phyloP scores from a whole-genome alignment of 2,113 vertebrate species.

The Lepus europaeus region DNA sequence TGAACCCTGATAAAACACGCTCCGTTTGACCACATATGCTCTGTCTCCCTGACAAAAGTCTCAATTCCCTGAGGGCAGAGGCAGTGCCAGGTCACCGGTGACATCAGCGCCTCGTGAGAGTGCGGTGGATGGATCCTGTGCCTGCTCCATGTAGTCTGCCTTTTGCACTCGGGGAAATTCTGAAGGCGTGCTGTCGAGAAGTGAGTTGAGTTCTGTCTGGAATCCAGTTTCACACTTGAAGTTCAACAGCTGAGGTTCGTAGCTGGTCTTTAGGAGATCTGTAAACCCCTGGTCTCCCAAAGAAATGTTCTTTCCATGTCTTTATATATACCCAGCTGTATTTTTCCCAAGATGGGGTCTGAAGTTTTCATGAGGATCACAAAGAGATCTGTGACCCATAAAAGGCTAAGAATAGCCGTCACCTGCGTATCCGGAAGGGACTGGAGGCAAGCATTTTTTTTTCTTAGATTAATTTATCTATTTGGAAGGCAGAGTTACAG shows the following conservation, averaged over 20 bases:
- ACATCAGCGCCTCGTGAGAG: background rate
- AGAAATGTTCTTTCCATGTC: slow-evolving; percentile 2
- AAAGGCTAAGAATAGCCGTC: background rate
- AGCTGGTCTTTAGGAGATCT: background rate
- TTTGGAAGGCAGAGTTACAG: no score
- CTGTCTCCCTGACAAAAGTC: background rate
- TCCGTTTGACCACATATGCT: background rate
- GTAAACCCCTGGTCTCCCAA: background rate
- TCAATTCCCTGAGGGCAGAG: background rate
- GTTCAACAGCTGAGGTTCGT: background rate
- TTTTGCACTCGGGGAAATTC: slow-evolving; percentile 22
- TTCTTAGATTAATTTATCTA: no score
- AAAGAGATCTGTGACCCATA: background rate
- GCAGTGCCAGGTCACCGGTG: background rate
- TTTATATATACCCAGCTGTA: background rate
- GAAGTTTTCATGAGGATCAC: slow-evolving; percentile 28
- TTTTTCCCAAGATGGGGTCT: background rate
- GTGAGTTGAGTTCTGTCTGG: slow-evolving; percentile 20
- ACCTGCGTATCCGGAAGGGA: background rate
- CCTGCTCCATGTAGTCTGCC: background rate
- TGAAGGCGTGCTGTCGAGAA: background rate
- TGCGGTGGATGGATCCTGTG: background rate
- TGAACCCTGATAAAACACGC: background rate
- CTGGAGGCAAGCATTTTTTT: background rate
- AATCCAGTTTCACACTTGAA: slow-evolving; percentile 3